Conservation (phyloP, 2,113 vertebrate genomes). For the Vicugna pacos region DNA sequence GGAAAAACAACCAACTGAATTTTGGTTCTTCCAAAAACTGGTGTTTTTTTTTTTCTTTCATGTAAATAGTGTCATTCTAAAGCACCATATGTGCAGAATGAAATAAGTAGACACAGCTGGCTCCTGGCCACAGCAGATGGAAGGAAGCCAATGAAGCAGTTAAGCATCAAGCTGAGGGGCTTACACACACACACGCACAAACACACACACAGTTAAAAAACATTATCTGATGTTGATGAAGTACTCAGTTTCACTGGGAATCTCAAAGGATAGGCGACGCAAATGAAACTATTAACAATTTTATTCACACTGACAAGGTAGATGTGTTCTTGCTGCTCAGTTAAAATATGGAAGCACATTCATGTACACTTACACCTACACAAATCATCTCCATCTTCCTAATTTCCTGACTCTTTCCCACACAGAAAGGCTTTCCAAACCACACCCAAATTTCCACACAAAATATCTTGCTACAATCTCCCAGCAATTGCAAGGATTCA, state of each 20-base stretch:
- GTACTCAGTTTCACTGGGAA: neutral
- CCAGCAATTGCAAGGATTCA: neutral
- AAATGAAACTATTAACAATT: slow-evolving; percentile 47
- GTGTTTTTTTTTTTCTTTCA: neutral
- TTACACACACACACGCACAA: too few species aligned
- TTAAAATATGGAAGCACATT: neutral
- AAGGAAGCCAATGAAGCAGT: neutral
- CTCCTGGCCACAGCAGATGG: neutral
- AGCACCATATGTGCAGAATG: neutral
- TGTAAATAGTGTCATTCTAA: slow-evolving; percentile 5
- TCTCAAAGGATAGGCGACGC: neutral
- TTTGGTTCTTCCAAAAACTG: neutral
- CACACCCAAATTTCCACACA: neutral
- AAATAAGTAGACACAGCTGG: slow-evolving; percentile 21
- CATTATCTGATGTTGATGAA: neutral
- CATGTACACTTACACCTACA: neutral
- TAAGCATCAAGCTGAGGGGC: neutral
- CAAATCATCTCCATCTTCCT: neutral
- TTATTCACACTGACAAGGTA: slow-evolving; percentile 27
- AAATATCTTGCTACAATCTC: neutral
- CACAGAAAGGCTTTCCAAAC: neutral
- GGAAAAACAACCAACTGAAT: neutral
- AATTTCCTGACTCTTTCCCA: neutral
- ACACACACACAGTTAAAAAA: neutral
- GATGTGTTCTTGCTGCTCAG: neutral